Conservation (phyloP, 2,113 vertebrate genomes). For the Canis aureus region DNA sequence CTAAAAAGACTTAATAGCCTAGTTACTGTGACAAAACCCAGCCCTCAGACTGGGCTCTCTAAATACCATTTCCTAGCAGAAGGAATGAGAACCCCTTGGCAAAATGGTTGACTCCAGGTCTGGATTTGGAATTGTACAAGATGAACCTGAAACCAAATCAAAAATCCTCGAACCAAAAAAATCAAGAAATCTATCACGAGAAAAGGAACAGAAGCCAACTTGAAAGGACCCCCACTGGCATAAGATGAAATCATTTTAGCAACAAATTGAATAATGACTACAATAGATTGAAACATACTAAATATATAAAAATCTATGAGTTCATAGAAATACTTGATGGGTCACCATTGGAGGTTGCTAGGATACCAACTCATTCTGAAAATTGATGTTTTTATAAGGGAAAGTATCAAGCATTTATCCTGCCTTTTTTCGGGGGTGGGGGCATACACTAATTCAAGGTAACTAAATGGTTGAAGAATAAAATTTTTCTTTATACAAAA, state of each 20-base stretch:
- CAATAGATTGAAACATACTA: slow-evolving; percentile 51
- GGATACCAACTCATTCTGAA: slow-evolving; percentile 68
- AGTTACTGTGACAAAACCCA: background rate
- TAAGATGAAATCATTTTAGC: slow-evolving; percentile 33
- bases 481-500: slow-evolving; percentile 62
- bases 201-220: slow-evolving; percentile 16
- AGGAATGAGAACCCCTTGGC: slow-evolving; percentile 34
- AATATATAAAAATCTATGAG: slow-evolving; percentile 56
- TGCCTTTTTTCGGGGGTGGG: background rate
- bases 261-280: slow-evolving; percentile 56
- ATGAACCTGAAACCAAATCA: slow-evolving; percentile 36
- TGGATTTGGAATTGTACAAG: background rate
- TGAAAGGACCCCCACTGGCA: background rate
- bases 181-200: background rate
- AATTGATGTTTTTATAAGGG: slow-evolving; percentile 60
- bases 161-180: slow-evolving; percentile 46
- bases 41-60: background rate
- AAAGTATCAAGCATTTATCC: slow-evolving; percentile 56
- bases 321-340: slow-evolving; percentile 40
- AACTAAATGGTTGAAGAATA: slow-evolving; percentile 58
- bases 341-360: slow-evolving; percentile 63
- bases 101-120: background rate
- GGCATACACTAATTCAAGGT: slow-evolving; percentile 40
- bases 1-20: background rate
- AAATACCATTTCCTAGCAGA: slow-evolving; percentile 1